Percentiles rank a stretch among this genome's conserved stretches.
These are phyloP conservation scores for Acanthopagrus latus DNA, from an alignment of 2,797 vertebrate genomes.

Conservation along the genomic window DNA sequence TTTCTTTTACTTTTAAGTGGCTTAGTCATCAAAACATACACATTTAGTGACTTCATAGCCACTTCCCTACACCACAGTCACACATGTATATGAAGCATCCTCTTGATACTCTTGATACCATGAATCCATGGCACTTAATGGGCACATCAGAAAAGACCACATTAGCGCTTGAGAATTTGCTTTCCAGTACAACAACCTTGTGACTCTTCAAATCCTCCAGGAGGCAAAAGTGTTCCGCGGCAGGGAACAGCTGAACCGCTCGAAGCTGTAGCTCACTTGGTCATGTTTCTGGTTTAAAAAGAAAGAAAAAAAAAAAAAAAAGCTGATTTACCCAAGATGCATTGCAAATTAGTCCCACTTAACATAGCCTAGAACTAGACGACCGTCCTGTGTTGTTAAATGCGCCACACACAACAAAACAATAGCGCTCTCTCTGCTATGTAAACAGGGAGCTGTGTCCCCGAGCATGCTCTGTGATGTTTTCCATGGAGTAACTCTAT, in stretches of 20 bases:
- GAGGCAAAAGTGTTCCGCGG: not conserved
- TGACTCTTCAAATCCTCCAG: conserved; percentile 1
- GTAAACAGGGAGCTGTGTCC: conserved; percentile 22
- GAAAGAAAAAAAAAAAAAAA: not conserved
- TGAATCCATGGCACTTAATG: too few species aligned
- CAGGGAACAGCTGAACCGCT: conserved; percentile 2
- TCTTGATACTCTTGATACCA: too few species aligned
- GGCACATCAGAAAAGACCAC: not conserved
- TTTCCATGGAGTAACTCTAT: not conserved
- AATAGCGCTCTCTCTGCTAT: conserved; percentile 29
- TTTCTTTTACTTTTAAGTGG: too few species aligned
- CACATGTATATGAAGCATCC: too few species aligned
- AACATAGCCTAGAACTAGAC: conserved; percentile 27
- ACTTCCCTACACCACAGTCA: too few species aligned
- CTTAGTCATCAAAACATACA: too few species aligned
- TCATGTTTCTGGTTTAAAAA: conserved; percentile 4
- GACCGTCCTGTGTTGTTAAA: conserved; percentile 7
- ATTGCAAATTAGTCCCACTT: conserved; percentile 33
- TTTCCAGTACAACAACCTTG: not conserved
- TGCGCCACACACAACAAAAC: conserved; percentile 16
- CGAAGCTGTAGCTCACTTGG: conserved; percentile 18
- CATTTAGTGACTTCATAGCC: too few species aligned
- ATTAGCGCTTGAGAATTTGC: not conserved
- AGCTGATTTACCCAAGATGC: conserved; percentile 29
- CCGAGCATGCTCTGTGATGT: conserved; percentile 6